A percentile compares a stretch with the other conserved stretches of the same genome.
phyloP scores from a whole-genome alignment of 2,797 vertebrate genomes.

The Molossus molossus region DNA sequence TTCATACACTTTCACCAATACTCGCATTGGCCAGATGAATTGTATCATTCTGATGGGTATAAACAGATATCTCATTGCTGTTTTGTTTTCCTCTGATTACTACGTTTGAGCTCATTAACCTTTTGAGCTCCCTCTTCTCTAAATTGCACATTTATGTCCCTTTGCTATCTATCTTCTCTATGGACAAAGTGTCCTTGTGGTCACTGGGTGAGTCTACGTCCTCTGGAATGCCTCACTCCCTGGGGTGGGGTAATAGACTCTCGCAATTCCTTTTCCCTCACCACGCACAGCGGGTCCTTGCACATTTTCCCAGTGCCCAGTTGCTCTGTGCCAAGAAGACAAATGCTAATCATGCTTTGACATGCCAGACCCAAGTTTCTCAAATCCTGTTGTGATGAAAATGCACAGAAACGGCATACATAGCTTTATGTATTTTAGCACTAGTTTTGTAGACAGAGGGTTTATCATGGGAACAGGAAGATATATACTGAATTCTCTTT shows the following conservation, averaged over 20 bases:
- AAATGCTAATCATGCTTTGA: not conserved
- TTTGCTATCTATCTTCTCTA: not conserved
- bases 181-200: not conserved
- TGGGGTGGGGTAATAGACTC: not conserved
- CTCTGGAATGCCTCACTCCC: not conserved
- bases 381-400: not conserved
- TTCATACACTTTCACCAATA: not conserved
- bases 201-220: not conserved
- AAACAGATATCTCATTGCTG: not conserved
- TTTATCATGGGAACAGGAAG: not conserved
- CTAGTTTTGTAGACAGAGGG: not conserved
- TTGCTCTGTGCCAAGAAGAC: not conserved
- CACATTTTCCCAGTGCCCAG: not conserved
- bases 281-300: not conserved
- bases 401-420: not conserved
- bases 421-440: slow-evolving; percentile 14
- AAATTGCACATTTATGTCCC: not conserved
- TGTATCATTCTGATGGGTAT: not conserved
- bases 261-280: not conserved
- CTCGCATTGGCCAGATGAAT: not conserved
- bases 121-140: not conserved
- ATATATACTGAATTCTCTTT: slow-evolving; percentile 48
- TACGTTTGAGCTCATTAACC: not conserved
- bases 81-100: slow-evolving; percentile 31
- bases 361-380: not conserved